A percentile compares a stretch with the other conserved stretches of the same genome.
Conservation (phyloP, 2,797 vertebrate genomes). For the Enteromius anoplus region DNA sequence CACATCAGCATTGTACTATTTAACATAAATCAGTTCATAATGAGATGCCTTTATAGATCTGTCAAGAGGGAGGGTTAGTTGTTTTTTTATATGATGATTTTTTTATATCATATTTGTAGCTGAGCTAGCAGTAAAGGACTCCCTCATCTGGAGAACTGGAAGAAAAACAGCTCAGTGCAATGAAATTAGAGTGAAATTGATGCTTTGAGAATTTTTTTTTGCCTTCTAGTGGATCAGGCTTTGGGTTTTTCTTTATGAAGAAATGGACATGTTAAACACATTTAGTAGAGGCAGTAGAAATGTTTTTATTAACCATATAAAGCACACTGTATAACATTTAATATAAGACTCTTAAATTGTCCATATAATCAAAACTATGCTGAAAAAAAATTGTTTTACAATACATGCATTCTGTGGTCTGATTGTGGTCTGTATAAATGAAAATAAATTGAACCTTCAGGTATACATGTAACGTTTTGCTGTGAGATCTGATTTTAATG, state of each 20-base stretch:
- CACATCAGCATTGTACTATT: background rate
- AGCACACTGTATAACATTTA: background rate
- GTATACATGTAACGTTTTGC: background rate
- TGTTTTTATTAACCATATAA: background rate
- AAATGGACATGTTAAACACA: background rate
- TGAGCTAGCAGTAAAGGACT: conserved; percentile 14
- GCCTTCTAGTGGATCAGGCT: background rate
- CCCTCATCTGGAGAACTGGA: conserved; percentile 31
- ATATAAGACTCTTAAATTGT: background rate
- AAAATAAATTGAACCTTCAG: background rate
- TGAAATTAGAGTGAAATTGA: background rate
- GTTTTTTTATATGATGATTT: background rate
- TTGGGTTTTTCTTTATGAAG: background rate
- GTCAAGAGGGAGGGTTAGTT: background rate
- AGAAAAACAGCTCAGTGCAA: conserved; percentile 5
- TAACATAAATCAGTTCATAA: background rate
- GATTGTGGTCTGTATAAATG: background rate
- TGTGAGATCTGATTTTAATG: background rate
- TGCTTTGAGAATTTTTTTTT: background rate
- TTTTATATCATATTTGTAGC: background rate
- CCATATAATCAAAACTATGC: background rate
- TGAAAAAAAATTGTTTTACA: background rate
- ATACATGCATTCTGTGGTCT: background rate
- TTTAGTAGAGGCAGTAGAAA: background rate
- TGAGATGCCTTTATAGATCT: background rate